phyloP scores from a whole-genome alignment of 2,888 invertebrate species.

The Yponomeuta sedellus region DNA sequence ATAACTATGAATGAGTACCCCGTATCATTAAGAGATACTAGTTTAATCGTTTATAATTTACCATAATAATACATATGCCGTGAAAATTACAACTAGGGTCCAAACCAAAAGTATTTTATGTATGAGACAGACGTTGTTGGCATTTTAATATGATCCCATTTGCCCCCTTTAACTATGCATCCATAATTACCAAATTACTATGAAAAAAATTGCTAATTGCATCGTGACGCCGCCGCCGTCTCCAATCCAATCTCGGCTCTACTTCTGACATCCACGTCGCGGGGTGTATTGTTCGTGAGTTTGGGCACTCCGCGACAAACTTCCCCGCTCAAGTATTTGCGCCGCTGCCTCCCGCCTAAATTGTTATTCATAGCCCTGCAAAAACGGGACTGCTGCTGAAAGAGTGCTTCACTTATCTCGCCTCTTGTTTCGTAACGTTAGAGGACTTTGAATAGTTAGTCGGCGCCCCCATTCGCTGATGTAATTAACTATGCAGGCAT shows the following conservation, averaged over 20 bases:
- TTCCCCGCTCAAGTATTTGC: slow-evolving; percentile 69
- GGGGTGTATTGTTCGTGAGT: slow-evolving; percentile 60
- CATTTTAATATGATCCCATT: too few species aligned
- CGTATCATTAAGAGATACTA: too few species aligned
- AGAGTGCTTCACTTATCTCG: slow-evolving; percentile 67
- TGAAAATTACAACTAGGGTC: neutral
- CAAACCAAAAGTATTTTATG: too few species aligned
- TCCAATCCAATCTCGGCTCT: slow-evolving; percentile 15
- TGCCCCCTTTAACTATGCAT: too few species aligned
- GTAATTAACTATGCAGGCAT: too few species aligned
- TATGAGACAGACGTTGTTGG: too few species aligned
- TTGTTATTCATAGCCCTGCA: slow-evolving; percentile 75
- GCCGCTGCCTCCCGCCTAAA: slow-evolving; percentile 69
- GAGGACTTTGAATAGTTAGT: too few species aligned
- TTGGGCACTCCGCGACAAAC: slow-evolving; percentile 71
- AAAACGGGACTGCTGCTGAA: slow-evolving; percentile 58
- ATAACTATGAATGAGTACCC: too few species aligned
- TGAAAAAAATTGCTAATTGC: too few species aligned
- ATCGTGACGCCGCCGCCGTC: neutral
- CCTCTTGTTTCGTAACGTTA: slow-evolving; percentile 25
- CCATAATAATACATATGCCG: neutral
- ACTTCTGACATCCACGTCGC: slow-evolving; percentile 51
- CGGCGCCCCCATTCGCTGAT: too few species aligned
- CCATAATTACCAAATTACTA: too few species aligned
- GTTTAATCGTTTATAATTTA: too few species aligned